Base-by-base conservation (phyloP, 2,888 invertebrate genomes). In the Muscina levida region DNA sequence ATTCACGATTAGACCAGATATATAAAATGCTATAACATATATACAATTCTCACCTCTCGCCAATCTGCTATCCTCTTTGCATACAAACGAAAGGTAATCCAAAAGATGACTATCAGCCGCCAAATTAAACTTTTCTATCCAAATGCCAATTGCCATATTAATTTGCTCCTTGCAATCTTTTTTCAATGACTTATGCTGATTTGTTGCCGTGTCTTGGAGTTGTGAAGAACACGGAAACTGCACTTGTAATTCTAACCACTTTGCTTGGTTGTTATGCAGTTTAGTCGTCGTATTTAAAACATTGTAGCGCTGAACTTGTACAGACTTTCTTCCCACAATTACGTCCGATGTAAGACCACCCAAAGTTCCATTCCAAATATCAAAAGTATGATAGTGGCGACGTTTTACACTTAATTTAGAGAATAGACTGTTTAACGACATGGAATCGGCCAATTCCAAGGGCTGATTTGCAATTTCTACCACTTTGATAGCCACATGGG, bases 201-300 rank as follows among this genome's bases (percentile, higher is more conserved):
- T 19, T 46, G 10, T 19, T 2, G 53, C 11, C 1, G n/a, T 39
- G 1, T 11, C 3, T 5, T 24, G 44, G 5, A 62, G 59, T 5
- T 72, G 51, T 3, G 2, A 17, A 1, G 62, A 15, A 65, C 57
- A 48, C 5, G 81, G 81, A 42, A 86, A 70, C 65, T 89, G 89
- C 2, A 86, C 1, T 68, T 88, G 88, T 56, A 86, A 26, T 71
- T 88, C 88, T 0, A 89, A 26, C 88, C 89, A 89, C 31, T 87
- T 89, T 53, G 84, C 82, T 31, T 82, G 76, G 17, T 85, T 72
- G 72, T 75, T 19, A 26, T 72, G 37, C 75, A 84, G 66, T 83
- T 85, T 62, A 48, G 83, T 3, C 82, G 72, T 39, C 31, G 77
- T 78, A 67, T 66, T 74, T 13, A 77, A 62, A 24, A 78, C 53